These are phyloP conservation scores for Nyctibius grandis DNA, from an alignment of 2,797 vertebrate species.

Conservation along the genomic window DNA sequence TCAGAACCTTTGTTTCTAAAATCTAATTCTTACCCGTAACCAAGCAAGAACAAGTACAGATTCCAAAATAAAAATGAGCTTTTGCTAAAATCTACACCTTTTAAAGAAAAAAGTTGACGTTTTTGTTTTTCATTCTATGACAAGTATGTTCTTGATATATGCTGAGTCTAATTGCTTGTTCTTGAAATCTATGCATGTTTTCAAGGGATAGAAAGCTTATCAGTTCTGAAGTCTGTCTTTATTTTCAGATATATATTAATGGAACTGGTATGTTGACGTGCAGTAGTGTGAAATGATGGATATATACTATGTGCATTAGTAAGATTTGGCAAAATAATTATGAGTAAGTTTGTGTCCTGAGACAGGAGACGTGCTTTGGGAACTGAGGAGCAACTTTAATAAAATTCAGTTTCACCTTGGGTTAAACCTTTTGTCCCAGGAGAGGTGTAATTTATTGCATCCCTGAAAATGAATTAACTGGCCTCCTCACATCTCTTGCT, in stretches of 20 bases:
- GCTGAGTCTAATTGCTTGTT: neutral
- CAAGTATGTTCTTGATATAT: neutral
- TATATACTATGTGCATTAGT: neutral
- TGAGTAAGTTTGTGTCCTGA: neutral
- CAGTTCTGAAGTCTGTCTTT: neutral
- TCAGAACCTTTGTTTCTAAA: neutral
- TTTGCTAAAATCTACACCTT: neutral
- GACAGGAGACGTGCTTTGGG: neutral
- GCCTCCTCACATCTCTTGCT: neutral
- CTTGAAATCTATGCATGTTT: neutral
- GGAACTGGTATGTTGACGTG: neutral
- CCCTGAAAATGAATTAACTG: neutral
- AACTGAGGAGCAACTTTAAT: neutral
- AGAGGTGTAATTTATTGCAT: neutral
- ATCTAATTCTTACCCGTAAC: neutral
- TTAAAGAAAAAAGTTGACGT: neutral
- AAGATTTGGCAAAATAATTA: neutral
- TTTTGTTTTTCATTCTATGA: neutral
- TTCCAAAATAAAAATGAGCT: neutral
- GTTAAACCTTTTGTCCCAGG: neutral
- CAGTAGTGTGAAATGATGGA: neutral
- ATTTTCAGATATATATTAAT: neutral
- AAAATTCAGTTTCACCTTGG: neutral
- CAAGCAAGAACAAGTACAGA: neutral
- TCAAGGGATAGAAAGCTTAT: neutral